Conservation (phyloP, 1,140 invertebrate species). For the Drosophila lacertosa region DNA sequence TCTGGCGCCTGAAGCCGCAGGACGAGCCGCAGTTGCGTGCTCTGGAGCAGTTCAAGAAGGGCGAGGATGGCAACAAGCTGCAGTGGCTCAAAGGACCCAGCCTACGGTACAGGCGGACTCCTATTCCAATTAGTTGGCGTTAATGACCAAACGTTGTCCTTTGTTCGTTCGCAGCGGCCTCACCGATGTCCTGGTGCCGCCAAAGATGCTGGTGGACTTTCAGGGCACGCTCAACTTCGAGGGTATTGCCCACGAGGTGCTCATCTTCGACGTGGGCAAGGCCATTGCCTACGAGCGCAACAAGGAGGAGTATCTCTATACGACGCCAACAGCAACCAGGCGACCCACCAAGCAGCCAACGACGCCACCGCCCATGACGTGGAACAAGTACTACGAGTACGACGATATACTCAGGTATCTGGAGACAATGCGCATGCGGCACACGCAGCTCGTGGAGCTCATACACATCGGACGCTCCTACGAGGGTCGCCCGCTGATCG, state of each 20-base stretch:
- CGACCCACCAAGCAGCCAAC: constrained; percentile 45
- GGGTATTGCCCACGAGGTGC: constrained; percentile 87
- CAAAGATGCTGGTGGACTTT: constrained; percentile 87
- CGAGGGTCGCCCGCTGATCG: constrained; percentile 89
- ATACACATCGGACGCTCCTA: constrained; percentile 89
- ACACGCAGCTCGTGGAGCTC: constrained; percentile 87
- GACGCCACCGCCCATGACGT: constrained; percentile 77
- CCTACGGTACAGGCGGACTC: constrained; percentile 67
- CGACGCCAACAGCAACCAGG: constrained; percentile 30
- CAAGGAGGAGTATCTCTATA: constrained; percentile 69
- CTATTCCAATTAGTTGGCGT: too few species aligned
- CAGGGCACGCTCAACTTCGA: constrained; percentile 87
- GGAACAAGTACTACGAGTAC: constrained; percentile 89
- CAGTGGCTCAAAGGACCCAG: constrained; percentile 83
- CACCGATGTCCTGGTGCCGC: constrained; percentile 89
- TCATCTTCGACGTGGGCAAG: constrained; percentile 90
- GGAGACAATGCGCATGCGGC: constrained; percentile 88
- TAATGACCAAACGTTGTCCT: too few species aligned
- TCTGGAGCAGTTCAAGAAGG: constrained; percentile 71
- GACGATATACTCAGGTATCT: constrained; percentile 88
- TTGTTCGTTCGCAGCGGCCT: constrained; percentile 85
- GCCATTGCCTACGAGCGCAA: constrained; percentile 86
- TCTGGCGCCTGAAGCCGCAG: constrained; percentile 77
- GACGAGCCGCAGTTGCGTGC: constrained; percentile 66
- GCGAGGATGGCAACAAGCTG: constrained; percentile 75